Percentiles rank a stretch among this genome's conserved stretches.
Conservation (phyloP, 1,140 invertebrate genomes). For the Bombus sylvicola region DNA sequence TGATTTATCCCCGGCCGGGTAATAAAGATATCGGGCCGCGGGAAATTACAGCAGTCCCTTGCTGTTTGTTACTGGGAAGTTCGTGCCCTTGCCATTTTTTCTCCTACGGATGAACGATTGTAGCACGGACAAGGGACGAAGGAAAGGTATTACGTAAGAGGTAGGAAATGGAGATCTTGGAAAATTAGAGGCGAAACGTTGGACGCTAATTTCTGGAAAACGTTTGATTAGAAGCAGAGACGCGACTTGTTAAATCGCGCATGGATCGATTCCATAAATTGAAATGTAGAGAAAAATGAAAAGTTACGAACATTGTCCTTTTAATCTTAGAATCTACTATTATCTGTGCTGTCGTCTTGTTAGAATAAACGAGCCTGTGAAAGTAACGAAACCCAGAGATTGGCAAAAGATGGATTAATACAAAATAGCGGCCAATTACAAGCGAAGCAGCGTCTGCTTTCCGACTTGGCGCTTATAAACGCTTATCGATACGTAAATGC, state of each 20-base stretch:
- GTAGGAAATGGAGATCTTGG: neutral
- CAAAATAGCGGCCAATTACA: neutral
- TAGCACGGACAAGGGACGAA: neutral
- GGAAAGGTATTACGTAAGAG: fast-evolving
- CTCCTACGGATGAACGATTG: neutral
- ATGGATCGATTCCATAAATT: neutral
- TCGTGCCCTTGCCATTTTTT: neutral
- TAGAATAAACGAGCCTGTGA: neutral
- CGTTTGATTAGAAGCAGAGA: fast-evolving
- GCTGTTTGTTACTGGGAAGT: neutral
- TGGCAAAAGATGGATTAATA: too few species aligned
- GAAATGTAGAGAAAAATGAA: too few species aligned
- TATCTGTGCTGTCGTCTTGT: neutral
- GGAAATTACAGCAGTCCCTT: neutral
- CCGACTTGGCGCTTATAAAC: neutral
- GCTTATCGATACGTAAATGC: neutral
- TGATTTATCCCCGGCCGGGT: conserved; percentile 37
- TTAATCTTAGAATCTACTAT: fast-evolving
- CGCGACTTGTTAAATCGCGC: too few species aligned
- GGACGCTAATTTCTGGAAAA: neutral
- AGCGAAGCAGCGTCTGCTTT: neutral
- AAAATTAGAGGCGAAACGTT: neutral
- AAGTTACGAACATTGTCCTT: neutral
- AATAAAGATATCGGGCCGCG: conserved; percentile 42
- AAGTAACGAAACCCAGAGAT: too few species aligned